Percentiles rank a stretch among this genome's conserved stretches.
These are phyloP conservation scores for Nesoenas mayeri DNA, from an alignment of 2,113 vertebrate genomes.

Conservation along the genomic window DNA sequence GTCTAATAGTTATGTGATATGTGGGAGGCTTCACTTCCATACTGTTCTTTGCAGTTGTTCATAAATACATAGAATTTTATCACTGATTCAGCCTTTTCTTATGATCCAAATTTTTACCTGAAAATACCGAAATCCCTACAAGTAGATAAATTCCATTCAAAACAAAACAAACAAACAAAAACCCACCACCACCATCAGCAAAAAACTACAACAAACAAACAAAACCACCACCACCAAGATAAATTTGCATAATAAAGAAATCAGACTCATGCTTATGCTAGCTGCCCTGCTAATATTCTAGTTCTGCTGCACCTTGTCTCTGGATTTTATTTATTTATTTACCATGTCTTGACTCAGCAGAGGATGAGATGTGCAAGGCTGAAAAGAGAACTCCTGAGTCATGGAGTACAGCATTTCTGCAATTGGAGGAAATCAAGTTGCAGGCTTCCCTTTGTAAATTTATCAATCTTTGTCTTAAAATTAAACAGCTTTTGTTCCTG, in stretches of 20 bases:
- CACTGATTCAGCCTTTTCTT: background rate
- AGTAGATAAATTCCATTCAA: background rate
- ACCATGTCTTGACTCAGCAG: background rate
- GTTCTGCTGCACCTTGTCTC: background rate
- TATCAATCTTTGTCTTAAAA: background rate
- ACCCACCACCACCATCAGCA: too few relatives aligned
- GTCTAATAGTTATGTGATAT: background rate
- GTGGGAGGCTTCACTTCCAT: background rate
- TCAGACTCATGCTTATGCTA: background rate
- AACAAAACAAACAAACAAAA: background rate
- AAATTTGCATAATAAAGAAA: background rate
- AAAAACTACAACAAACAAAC: too few relatives aligned
- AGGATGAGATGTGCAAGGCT: background rate
- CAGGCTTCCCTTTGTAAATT: background rate
- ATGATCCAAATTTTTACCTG: background rate
- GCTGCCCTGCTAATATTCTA: background rate
- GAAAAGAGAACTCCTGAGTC: background rate
- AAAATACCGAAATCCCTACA: background rate
- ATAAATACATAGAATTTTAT: background rate
- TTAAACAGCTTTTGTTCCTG: background rate
- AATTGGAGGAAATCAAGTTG: background rate
- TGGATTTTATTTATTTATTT: background rate
- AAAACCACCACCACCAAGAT: background rate
- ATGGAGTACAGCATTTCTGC: fast-evolving
- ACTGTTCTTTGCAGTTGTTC: background rate